Conservation (phyloP, 2,113 vertebrate species). For the Pionites leucogaster region DNA sequence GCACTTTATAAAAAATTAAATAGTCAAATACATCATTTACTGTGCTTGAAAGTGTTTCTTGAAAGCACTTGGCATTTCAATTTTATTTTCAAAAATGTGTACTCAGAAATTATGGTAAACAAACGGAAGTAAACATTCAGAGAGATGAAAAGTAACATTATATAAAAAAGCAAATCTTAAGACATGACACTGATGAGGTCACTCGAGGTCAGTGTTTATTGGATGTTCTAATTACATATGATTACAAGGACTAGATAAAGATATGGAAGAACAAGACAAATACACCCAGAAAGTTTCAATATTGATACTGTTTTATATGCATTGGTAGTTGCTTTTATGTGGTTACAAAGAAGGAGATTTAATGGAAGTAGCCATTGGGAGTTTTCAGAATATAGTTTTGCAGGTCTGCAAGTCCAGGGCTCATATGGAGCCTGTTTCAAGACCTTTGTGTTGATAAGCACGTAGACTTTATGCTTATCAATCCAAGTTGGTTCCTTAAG, state of each 20-base stretch:
- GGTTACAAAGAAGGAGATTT: neutral
- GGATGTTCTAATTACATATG: neutral
- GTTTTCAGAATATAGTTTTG: neutral
- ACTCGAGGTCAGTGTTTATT: neutral
- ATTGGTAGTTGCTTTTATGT: neutral
- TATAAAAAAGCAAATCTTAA: neutral
- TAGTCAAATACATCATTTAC: neutral
- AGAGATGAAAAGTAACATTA: neutral
- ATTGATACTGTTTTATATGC: neutral
- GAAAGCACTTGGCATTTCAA: neutral
- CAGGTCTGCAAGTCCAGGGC: neutral
- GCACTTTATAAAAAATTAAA: slow-evolving; percentile 21
- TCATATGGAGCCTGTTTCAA: neutral
- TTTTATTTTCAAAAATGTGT: neutral
- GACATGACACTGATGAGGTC: neutral
- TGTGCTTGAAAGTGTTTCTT: neutral
- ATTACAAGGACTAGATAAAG: neutral
- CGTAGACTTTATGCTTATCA: neutral
- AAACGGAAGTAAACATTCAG: neutral
- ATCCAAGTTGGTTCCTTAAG: neutral
- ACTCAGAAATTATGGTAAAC: neutral
- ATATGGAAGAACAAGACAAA: neutral
- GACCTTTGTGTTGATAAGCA: neutral
- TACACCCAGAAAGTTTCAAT: neutral
- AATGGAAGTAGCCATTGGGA: neutral